Evolutionary conservation across 1,140 invertebrate genomes (phyloP), one percentile per base, ranked within the genome.

Genomic region (Drosophila oshimai): DNA sequence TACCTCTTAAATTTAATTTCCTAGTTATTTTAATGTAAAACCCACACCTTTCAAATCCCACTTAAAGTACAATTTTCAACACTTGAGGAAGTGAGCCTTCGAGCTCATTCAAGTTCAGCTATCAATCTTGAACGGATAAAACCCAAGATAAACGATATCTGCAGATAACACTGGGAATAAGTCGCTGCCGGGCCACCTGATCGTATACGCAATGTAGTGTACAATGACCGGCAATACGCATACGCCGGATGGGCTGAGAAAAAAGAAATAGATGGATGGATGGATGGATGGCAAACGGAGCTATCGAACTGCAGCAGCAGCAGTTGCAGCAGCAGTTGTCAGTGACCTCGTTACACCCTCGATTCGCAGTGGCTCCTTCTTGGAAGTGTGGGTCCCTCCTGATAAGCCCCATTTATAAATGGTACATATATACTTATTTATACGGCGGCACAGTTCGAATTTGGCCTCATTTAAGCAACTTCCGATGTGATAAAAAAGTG

Each of bases 401-500:
- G 46, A 61, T 72, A 50, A 42, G 51, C 26, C 31, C 57, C 51
- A 64, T 28, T 31, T 22, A 22, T 2, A 24, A 7, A 22, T 37
- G 36, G 36, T 6, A 51, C 12, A 45, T 12, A 29, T 29, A 17
- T 34, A 17, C 34, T 3, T 20, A 36, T 36, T 36, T 36, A 34
- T 50, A 51, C 50, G 36, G 69, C 60, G 44, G 18, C 44, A 26
- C 45, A 71, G 47, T 47, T 36, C 50, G 24, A 67, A 64, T 39
- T 83, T 84, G 81, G 55, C 80, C 80, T 36, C 80, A 73, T 83
- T 84, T 74, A 71, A 55, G 74, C 79, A 74, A 86, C 81, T 87
- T 87, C 80, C 81, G 80, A 80, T 86, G 76, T 78, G 80, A 87
- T 87, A 86, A 86, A 79, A 58, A 39, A 26, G 49, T 49, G 34